Conservation (phyloP, 1,140 invertebrate species). For the Pantala flavescens region DNA sequence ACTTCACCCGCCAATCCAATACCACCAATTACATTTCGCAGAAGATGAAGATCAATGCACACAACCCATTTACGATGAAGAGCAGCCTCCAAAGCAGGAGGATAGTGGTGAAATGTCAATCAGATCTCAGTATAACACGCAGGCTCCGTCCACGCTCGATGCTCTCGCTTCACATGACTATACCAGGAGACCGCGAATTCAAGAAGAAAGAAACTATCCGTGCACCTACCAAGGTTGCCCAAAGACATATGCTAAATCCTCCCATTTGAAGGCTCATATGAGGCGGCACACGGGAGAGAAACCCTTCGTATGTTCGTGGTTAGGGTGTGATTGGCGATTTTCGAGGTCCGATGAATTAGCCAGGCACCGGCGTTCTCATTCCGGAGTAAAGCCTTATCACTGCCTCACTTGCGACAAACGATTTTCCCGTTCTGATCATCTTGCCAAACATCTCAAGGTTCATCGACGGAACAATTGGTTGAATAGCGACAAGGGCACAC, state of each 20-base stretch:
- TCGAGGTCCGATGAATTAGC: constrained; percentile 88
- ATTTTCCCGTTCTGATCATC: constrained; percentile 81
- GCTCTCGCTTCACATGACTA: constrained; percentile 36
- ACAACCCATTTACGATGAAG: background rate
- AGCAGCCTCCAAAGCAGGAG: background rate
- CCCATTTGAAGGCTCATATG: constrained; percentile 87
- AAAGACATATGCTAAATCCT: constrained; percentile 81
- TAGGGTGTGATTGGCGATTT: constrained; percentile 87
- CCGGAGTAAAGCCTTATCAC: constrained; percentile 75
- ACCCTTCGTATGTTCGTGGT: constrained; percentile 78
- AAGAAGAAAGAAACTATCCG: constrained; percentile 45
- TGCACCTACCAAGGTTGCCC: constrained; percentile 46
- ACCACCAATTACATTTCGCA: constrained; percentile 29
- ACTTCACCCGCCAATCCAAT: constrained; percentile 17
- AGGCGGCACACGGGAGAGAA: constrained; percentile 90
- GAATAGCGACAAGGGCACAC: no score
- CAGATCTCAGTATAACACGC: background rate
- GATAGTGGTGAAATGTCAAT: background rate
- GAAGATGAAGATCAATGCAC: constrained; percentile 27
- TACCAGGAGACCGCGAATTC: constrained; percentile 40
- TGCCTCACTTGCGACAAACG: constrained; percentile 73
- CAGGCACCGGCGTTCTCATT: constrained; percentile 68
- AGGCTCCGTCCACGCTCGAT: background rate
- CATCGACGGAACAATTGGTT: constrained; percentile 36
- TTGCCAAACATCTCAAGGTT: constrained; percentile 81